Percentiles rank a stretch among this genome's conserved stretches.
phyloP scores from a whole-genome alignment of 23 tunicate species.

The Clavelina lepadiformis region DNA sequence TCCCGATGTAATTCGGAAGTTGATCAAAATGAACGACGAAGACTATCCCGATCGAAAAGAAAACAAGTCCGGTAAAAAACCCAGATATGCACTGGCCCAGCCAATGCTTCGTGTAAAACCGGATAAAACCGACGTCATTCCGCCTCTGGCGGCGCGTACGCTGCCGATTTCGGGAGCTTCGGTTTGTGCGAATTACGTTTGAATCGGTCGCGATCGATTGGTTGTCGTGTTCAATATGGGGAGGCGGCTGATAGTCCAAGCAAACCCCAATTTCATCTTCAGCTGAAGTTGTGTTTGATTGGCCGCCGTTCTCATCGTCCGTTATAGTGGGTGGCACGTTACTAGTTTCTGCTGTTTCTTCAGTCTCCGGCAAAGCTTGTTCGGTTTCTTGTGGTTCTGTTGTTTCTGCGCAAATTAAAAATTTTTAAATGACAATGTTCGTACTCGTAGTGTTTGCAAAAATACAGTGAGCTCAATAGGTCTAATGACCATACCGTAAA shows the following conservation, averaged over 20 bases:
- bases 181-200: background rate
- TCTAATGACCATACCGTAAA: too few species aligned
- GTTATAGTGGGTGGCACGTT: too few species aligned
- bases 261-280: slow-evolving; percentile 35
- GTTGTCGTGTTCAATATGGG: background rate
- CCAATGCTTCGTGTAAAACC: slow-evolving; percentile 68
- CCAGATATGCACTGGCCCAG: slow-evolving; percentile 64
- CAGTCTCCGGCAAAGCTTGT: too few species aligned
- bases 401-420: too few species aligned
- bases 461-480: too few species aligned
- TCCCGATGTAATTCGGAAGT: slow-evolving; percentile 60
- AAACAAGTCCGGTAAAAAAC: slow-evolving; percentile 49
- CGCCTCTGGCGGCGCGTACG: slow-evolving; percentile 1
- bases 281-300: too few species aligned
- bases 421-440: too few species aligned
- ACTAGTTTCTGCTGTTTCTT: too few species aligned
- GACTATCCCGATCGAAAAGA: slow-evolving; percentile 55
- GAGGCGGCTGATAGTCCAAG: slow-evolving; percentile 32
- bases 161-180: background rate
- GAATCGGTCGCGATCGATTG: background rate
- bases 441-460: too few species aligned
- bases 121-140: background rate
- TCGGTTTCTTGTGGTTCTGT: too few species aligned
- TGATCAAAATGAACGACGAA: slow-evolving; percentile 25
- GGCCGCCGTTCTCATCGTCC: too few species aligned